phyloP scores from a whole-genome alignment of 1,140 invertebrate genomes.

The Orius insidiosus region DNA sequence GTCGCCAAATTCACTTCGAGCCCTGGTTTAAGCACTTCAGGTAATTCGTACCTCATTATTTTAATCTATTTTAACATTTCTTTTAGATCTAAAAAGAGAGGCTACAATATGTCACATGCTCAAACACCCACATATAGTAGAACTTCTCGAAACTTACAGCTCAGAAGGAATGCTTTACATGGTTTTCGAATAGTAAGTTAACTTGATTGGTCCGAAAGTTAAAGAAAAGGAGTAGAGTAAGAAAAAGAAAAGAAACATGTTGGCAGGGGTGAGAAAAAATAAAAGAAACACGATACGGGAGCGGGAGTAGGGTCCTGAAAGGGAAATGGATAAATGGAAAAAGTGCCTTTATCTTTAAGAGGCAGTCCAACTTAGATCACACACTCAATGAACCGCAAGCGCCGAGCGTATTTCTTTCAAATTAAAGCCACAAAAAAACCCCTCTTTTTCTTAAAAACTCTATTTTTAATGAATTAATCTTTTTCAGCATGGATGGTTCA shows the following conservation, averaged over 20 bases:
- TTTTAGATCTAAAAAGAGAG: slow-evolving; percentile 88
- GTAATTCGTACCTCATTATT: slow-evolving; percentile 32
- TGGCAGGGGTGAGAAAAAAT: not conserved
- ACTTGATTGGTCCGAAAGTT: not conserved
- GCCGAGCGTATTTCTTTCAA: too few species aligned
- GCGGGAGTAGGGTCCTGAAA: too few species aligned
- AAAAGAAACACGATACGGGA: too few species aligned
- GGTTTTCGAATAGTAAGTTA: slow-evolving; percentile 97
- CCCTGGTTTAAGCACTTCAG: slow-evolving; percentile 86
- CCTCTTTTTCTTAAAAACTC: too few species aligned
- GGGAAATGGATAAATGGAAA: too few species aligned
- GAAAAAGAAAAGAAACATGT: not conserved
- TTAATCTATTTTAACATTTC: slow-evolving; percentile 3
- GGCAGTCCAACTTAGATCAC: too few species aligned
- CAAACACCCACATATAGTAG: slow-evolving; percentile 96
- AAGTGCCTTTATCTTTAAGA: too few species aligned
- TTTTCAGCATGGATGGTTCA: slow-evolving; percentile 86
- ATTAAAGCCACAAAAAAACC: too few species aligned
- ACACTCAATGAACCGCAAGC: too few species aligned
- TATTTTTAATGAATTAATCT: not conserved
- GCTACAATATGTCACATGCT: slow-evolving; percentile 98
- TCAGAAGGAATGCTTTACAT: slow-evolving; percentile 98
- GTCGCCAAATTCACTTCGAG: slow-evolving; percentile 92
- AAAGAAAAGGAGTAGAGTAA: not conserved
- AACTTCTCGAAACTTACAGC: slow-evolving; percentile 93